Conservation (phyloP, 1,140 invertebrate genomes). For the Nylanderia fulva region DNA sequence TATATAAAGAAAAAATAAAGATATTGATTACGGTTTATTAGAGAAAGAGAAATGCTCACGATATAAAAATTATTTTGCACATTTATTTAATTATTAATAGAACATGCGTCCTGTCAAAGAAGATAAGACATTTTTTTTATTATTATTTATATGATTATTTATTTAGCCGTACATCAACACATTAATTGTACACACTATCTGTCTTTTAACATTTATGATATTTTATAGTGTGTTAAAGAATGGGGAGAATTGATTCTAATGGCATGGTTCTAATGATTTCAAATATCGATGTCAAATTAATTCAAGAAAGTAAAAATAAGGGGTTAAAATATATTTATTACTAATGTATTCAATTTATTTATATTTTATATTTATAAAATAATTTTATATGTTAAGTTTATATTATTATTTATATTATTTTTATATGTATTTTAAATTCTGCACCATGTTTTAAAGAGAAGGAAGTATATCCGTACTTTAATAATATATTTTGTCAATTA, state of each 20-base stretch:
- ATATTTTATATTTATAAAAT: background rate
- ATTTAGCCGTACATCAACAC: background rate
- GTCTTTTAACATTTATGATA: background rate
- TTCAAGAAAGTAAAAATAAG: background rate
- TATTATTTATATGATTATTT: slow-evolving; percentile 3
- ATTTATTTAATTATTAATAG: background rate
- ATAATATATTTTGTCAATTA: background rate
- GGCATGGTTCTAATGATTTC: no score
- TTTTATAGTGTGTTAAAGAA: background rate
- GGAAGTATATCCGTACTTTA: background rate
- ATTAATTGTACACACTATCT: background rate
- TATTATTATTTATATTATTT: background rate
- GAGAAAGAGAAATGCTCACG: background rate
- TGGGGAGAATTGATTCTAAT: background rate
- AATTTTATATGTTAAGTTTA: no score
- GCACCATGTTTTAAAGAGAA: background rate
- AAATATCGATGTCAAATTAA: background rate
- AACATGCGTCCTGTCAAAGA: background rate
- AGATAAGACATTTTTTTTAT: background rate
- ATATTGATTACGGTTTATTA: background rate
- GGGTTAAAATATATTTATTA: background rate
- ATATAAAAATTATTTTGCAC: background rate
- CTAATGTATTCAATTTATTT: background rate
- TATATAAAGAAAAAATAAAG: background rate
- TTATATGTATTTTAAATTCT: no score